Percentiles rank a stretch among this genome's conserved stretches.
These are phyloP conservation scores for Porites cylindrica DNA, from an alignment of 92 coral and sea anemone species.

Conservation along the genomic window DNA sequence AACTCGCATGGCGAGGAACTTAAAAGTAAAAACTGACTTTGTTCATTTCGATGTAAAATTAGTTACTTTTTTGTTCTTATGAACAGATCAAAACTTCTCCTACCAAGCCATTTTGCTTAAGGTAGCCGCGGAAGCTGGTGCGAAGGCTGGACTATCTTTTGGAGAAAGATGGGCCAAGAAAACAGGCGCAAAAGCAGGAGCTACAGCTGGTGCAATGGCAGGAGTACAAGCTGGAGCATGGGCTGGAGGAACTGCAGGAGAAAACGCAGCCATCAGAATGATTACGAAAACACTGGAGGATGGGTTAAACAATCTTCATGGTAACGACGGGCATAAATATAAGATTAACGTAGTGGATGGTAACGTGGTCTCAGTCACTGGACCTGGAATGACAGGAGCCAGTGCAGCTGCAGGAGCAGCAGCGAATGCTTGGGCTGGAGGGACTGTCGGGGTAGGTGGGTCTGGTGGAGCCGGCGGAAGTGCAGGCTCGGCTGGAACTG, in stretches of 20 bases:
- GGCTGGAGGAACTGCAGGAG: constrained; percentile 65
- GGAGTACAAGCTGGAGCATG: constrained; percentile 55
- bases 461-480: background rate
- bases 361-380: constrained; percentile 39
- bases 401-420: constrained; percentile 8
- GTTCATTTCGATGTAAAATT: background rate
- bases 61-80: background rate
- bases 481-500: background rate
- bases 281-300: constrained; percentile 44
- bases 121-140: constrained; percentile 64
- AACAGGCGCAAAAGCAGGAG: constrained; percentile 67
- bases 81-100: constrained; percentile 15
- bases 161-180: constrained; percentile 38
- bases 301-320: constrained; percentile 41
- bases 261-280: constrained; percentile 40
- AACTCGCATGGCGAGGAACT: no score
- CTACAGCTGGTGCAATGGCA: constrained; percentile 70
- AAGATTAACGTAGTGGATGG: constrained; percentile 17
- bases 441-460: background rate
- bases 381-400: constrained; percentile 25
- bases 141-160: constrained; percentile 43
- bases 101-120: constrained; percentile 22
- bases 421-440: background rate
- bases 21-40: no score
- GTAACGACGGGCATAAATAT: constrained; percentile 14